Percentiles rank a stretch among this genome's conserved stretches.
Evolutionary conservation across 2,113 vertebrate species (phyloP).

Genomic region (Tyto alba): DNA sequence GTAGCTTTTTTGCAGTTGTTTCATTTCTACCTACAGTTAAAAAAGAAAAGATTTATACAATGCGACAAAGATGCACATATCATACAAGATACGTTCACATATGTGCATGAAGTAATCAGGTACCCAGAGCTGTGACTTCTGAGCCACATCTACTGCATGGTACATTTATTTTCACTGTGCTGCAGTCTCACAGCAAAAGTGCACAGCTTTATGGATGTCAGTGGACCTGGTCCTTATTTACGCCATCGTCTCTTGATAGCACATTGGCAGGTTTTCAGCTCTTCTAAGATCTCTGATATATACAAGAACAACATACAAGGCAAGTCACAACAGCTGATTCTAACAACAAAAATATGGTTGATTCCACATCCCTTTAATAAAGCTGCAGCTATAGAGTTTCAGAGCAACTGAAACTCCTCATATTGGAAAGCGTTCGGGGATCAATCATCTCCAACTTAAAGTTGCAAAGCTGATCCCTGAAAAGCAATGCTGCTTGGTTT

Average conservation of each 20-base stretch:
- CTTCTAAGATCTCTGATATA: not conserved
- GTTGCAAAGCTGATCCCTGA: not conserved
- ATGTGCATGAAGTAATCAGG: rapidly evolving
- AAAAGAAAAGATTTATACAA: not conserved
- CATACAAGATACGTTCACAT: not conserved
- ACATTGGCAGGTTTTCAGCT: not conserved
- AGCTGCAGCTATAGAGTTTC: not conserved
- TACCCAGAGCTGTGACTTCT: not conserved
- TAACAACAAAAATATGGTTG: not conserved
- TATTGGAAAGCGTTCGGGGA: not conserved
- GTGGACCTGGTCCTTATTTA: not conserved
- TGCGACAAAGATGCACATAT: not conserved
- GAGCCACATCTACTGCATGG: not conserved
- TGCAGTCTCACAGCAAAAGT: not conserved
- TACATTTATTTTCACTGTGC: not conserved
- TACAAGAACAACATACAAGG: not conserved
- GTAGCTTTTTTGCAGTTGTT: slow-evolving; percentile 95
- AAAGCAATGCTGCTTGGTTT: slow-evolving; percentile 1
- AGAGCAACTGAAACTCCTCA: not conserved
- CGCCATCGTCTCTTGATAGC: rapidly evolving
- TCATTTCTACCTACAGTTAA: slow-evolving; percentile 89
- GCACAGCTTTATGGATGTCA: not conserved
- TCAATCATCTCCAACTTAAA: not conserved
- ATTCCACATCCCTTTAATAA: not conserved
- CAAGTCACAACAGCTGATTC: not conserved